A percentile compares a stretch with the other conserved stretches of the same genome.
Conservation (phyloP, 2,797 vertebrate species). For the Rhynchotus rufescens region DNA sequence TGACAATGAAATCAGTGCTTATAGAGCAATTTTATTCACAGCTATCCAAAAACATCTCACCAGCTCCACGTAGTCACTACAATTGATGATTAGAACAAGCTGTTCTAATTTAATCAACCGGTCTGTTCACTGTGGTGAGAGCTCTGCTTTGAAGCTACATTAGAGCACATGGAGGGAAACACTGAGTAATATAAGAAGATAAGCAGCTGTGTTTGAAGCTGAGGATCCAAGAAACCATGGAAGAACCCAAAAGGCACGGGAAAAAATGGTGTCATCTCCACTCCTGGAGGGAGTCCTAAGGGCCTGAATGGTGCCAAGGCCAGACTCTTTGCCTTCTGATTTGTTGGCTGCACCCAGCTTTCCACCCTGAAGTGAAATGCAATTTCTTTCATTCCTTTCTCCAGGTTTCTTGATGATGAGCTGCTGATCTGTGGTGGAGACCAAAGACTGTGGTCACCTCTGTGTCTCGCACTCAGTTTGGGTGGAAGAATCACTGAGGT, state of each 20-base stretch:
- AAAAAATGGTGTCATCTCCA: not conserved
- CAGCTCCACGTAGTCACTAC: not conserved
- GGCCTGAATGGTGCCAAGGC: not conserved
- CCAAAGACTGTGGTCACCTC: not conserved
- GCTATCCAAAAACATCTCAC: not conserved
- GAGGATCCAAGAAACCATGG: conserved; percentile 41
- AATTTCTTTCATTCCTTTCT: not conserved
- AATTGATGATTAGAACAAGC: conserved; percentile 11
- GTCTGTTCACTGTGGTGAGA: conserved; percentile 51
- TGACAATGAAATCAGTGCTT: not conserved
- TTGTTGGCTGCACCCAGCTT: not conserved
- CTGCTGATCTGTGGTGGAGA: not conserved
- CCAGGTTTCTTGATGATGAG: not conserved
- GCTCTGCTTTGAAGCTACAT: conserved; percentile 42
- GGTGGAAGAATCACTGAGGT: not conserved
- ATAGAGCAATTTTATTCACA: conserved; percentile 12
- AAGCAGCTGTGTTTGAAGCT: conserved; percentile 69
- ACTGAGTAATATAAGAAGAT: conserved; percentile 59
- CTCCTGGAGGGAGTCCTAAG: not conserved
- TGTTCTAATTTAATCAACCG: conserved; percentile 43
- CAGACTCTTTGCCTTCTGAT: not conserved
- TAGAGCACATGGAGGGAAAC: conserved; percentile 25
- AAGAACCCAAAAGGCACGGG: not conserved
- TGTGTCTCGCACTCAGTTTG: not conserved
- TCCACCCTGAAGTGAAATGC: not conserved